A percentile compares a stretch with the other conserved stretches of the same genome.
phyloP scores from a whole-genome alignment of 92 coral and sea anemone species.

The Palythoa caribaeorum region DNA sequence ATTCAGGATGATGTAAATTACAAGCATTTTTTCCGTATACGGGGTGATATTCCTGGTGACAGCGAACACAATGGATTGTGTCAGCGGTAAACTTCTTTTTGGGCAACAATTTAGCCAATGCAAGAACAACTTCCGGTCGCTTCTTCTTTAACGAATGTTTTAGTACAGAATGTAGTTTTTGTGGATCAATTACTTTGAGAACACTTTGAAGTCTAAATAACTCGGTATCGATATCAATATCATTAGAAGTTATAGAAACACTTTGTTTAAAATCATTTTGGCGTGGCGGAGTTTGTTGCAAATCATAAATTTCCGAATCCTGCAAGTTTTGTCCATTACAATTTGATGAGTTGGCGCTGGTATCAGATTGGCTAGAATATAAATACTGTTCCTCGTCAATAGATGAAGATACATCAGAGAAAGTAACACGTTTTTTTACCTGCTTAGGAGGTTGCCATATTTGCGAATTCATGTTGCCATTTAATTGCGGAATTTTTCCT shows the following conservation, averaged over 20 bases:
- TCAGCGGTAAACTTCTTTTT: slow-evolving; percentile 79
- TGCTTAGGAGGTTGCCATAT: slow-evolving; percentile 33
- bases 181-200: slow-evolving; percentile 78
- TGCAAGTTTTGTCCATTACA: slow-evolving; percentile 40
- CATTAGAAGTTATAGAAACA: slow-evolving; percentile 17
- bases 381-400: slow-evolving; percentile 56
- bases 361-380: slow-evolving; percentile 41
- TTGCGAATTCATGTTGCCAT: slow-evolving; percentile 4
- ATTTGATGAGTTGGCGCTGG: slow-evolving; percentile 21
- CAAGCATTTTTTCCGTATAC: slow-evolving; percentile 68
- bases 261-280: neutral
- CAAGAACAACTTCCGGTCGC: slow-evolving; percentile 57
- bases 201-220: slow-evolving; percentile 71
- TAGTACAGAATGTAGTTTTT: slow-evolving; percentile 69
- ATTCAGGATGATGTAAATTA: slow-evolving; percentile 72
- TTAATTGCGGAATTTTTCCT: neutral
- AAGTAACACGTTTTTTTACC: slow-evolving; percentile 75
- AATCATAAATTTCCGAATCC: slow-evolving; percentile 7
- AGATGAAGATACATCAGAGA: slow-evolving; percentile 73
- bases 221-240: slow-evolving; percentile 66
- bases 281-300: neutral
- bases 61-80: slow-evolving; percentile 90
- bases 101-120: slow-evolving; percentile 74
- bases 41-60: slow-evolving; percentile 88
- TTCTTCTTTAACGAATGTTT: slow-evolving; percentile 70